A percentile compares a stretch with the other conserved stretches of the same genome.
phyloP scores from a whole-genome alignment of 2,113 vertebrate genomes.

The Kryptolebias marmoratus region DNA sequence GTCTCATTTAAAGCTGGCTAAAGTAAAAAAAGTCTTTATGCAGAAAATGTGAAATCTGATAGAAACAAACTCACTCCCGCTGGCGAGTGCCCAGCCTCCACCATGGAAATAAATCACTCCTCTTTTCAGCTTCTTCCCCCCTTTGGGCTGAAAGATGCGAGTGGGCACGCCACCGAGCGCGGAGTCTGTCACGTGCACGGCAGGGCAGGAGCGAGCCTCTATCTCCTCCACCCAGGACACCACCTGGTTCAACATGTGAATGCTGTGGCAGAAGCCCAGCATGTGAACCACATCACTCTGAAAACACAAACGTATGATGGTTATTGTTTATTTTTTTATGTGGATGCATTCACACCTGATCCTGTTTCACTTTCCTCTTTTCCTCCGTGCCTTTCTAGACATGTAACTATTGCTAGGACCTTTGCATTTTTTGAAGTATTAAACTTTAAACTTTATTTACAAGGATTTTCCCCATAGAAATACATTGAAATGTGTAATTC shows the following conservation, averaged over 20 bases:
- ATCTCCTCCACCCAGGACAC: slow-evolving; percentile 85
- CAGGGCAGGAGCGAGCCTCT: slow-evolving; percentile 77
- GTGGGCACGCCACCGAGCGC: slow-evolving; percentile 86
- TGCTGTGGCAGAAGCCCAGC: slow-evolving; percentile 86
- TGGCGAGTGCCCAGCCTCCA: slow-evolving; percentile 93
- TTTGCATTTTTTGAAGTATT: too few relatives aligned
- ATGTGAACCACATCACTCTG: slow-evolving; percentile 88
- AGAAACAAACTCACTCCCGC: slow-evolving; percentile 84
- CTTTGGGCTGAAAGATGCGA: slow-evolving; percentile 86
- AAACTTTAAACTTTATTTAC: too few relatives aligned
- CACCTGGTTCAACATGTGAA: slow-evolving; percentile 84
- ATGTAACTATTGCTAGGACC: too few relatives aligned
- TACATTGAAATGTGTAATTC: too few relatives aligned
- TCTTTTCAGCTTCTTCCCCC: slow-evolving; percentile 75
- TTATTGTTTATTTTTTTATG: too few relatives aligned
- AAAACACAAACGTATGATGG: slow-evolving; percentile 1
- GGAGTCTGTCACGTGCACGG: slow-evolving; percentile 84
- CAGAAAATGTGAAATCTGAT: too few relatives aligned
- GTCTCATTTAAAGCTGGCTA: too few relatives aligned
- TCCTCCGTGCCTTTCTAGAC: too few relatives aligned
- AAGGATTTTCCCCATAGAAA: too few relatives aligned
- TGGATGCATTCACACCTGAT: too few relatives aligned
- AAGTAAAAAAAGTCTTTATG: too few relatives aligned
- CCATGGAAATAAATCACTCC: slow-evolving; percentile 92
- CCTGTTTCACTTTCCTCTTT: too few relatives aligned